Percentiles rank a stretch among this genome's conserved stretches.
phyloP scores from a whole-genome alignment of 30 jellyfish, hydroid and myxozoan genomes.

The Nemopilema nomurai region DNA sequence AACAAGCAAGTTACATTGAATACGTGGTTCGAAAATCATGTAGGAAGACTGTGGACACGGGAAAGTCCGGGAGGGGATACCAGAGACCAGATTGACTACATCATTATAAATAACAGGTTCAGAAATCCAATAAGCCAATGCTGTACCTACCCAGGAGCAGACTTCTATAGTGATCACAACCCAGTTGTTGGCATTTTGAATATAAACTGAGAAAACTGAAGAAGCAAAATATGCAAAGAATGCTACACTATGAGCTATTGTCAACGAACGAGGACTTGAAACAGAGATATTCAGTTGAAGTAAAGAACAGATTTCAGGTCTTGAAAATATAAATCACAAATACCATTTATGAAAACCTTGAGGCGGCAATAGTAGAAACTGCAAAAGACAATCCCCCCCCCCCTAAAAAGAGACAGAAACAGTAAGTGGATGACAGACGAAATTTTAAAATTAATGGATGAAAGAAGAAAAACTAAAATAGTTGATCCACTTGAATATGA shows the following conservation, averaged over 20 bases:
- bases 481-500: conserved; percentile 8
- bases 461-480: not conserved
- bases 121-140: conserved; percentile 31
- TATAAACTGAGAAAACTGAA: not conserved
- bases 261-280: conserved; percentile 4
- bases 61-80: conserved; percentile 10
- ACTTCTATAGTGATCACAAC: conserved; percentile 29
- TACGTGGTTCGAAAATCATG: not conserved
- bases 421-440: not conserved
- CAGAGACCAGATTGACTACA: conserved; percentile 28
- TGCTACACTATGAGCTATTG: conserved; percentile 11
- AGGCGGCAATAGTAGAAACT: conserved; percentile 9
- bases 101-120: conserved; percentile 24
- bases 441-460: not conserved
- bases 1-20: not conserved
- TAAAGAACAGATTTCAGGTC: conserved; percentile 36
- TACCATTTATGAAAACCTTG: conserved; percentile 5
- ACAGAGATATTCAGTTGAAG: conserved; percentile 20
- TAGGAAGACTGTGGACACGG: conserved; percentile 3
- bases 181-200: conserved; percentile 24
- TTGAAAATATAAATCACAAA: conserved; percentile 15
- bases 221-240: conserved; percentile 2
- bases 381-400: not conserved
- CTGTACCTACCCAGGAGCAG: conserved; percentile 40
- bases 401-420: not conserved